Conservation (phyloP, 2,113 vertebrate genomes). For the Merops nubicus region DNA sequence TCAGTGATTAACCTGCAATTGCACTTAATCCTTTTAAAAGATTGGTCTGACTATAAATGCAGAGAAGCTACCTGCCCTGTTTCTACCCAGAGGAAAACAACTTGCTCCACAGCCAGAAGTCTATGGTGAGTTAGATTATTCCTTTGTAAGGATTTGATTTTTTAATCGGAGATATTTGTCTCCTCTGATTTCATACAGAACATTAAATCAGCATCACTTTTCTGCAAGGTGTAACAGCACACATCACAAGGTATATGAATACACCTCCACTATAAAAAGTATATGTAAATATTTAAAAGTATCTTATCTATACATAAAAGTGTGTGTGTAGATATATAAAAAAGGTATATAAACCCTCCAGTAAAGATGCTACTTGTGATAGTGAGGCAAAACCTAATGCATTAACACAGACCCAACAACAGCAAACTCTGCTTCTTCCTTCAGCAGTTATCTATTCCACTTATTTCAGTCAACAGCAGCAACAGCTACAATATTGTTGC, state of each 20-base stretch:
- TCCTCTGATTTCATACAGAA: neutral
- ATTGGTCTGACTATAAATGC: conserved; percentile 19
- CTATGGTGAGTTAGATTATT: neutral
- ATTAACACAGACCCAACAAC: neutral
- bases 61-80: neutral
- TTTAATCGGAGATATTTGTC: neutral
- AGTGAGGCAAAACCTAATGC: neutral
- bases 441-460: neutral
- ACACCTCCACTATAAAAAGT: neutral
- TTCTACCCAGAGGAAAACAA: neutral
- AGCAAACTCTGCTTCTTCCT: neutral
- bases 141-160: neutral
- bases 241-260: neutral
- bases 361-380: neutral
- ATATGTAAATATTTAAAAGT: neutral
- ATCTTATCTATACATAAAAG: neutral
- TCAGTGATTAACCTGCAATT: conserved; percentile 51
- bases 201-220: neutral
- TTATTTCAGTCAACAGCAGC: neutral
- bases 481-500: neutral
- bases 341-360: neutral
- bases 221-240: neutral
- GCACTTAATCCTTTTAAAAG: conserved; percentile 53
- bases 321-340: neutral
- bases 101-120: neutral